phyloP scores from a whole-genome alignment of 2,888 invertebrate species.

The Drosophila melanosoma region DNA sequence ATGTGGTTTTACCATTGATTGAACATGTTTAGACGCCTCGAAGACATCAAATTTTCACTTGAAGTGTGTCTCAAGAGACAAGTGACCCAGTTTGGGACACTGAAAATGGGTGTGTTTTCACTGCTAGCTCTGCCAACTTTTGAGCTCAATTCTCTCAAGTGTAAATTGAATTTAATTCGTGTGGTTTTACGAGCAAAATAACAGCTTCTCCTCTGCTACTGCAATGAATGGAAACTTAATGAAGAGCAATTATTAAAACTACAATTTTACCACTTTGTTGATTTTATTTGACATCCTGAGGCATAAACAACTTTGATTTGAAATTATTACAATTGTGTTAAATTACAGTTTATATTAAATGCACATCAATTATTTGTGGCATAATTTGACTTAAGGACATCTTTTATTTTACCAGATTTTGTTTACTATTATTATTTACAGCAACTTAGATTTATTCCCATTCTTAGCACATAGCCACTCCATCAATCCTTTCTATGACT shows the following conservation, averaged over 20 bases:
- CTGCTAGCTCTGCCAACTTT: conserved; percentile 6
- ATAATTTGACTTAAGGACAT: background rate
- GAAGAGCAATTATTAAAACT: conserved; percentile 23
- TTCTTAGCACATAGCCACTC: background rate
- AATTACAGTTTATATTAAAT: background rate
- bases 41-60: conserved; percentile 74
- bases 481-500: background rate
- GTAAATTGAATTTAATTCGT: conserved; percentile 50
- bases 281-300: background rate
- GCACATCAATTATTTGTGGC: background rate
- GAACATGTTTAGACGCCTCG: conserved; percentile 67
- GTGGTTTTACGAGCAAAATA: conserved; percentile 28
- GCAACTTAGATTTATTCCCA: background rate
- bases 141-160: conserved; percentile 45
- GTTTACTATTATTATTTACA: background rate
- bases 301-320: background rate
- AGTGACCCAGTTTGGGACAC: conserved; percentile 36
- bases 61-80: conserved; percentile 59
- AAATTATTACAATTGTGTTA: background rate
- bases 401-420: background rate
- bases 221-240: conserved; percentile 33
- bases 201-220: background rate
- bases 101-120: conserved; percentile 9
- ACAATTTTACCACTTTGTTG: background rate
- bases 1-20: conserved; percentile 72